Base-by-base conservation (phyloP, 2,888 invertebrate genomes). In the Limnephilus rhombicus region DNA sequence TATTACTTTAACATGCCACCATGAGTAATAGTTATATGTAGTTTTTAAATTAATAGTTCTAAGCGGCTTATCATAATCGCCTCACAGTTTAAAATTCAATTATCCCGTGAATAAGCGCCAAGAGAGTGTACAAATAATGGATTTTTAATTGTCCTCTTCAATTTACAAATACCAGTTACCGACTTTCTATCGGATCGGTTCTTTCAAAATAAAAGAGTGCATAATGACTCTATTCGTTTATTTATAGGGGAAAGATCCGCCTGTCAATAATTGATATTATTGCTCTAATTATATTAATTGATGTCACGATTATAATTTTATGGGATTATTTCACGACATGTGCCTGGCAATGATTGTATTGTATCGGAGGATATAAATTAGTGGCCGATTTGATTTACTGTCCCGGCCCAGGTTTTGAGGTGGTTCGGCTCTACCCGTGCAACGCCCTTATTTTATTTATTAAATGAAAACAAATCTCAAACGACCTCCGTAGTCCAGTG, bases 91-190 rank as follows among this genome's bases (percentile, higher is more conserved):
- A 68, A 68, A 68, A n/a, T 68, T 68, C 68, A 68, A 68, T 68
- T 68, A 68, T 68, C n/a, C 24, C 68, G 68, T n/a, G 7, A 24
- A 24, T 68, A 24, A 68, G 18, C 24, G 7, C 68, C 24, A 68
- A 68, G 68, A 68, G 68, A 68, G 68, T 24, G 68, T 68, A 68
- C 68, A 24, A 68, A 68, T 68, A 68, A 68, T 68, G 68, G 68
- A 68, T n/a, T 68, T 68, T 68, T 68, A 68, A 68, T 68, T 68
- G 68, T 68, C 68, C 68, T 68, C 68, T 68, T 68, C 68, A 68
- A 68, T 68, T 68, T 68, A 68, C 24, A 68, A 68, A 68, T n/a
- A 68, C 24, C 68, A 68, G 68, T 68, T 68, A 68, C 68, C n/a
- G 9, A 68, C 68, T 68, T 68, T 68, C 68, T 68, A 68, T 68